These are phyloP conservation scores for Acanthurus lineatus DNA, from an alignment of 2,797 vertebrate species.

Conservation along the genomic window DNA sequence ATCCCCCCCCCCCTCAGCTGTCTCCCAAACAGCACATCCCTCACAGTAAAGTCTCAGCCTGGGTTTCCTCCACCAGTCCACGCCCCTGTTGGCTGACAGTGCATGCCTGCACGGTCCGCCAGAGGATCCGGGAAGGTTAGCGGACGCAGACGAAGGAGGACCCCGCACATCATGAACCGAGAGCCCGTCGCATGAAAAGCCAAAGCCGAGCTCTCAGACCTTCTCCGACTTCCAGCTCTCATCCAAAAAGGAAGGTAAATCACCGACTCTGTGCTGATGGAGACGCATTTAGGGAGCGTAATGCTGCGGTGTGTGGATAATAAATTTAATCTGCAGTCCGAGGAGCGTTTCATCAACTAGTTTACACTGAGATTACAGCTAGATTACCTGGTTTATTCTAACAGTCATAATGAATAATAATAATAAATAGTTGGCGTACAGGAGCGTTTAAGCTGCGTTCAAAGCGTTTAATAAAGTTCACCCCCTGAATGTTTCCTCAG, in stretches of 20 bases:
- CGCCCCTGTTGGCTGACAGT: constrained; percentile 62
- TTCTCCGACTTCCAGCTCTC: constrained; percentile 24
- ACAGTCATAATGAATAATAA: not conserved
- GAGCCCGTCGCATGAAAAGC: constrained; percentile 37
- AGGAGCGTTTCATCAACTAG: constrained; percentile 15
- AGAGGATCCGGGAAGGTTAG: constrained; percentile 50
- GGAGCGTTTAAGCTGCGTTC: not conserved
- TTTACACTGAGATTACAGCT: constrained; percentile 43
- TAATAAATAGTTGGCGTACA: not conserved
- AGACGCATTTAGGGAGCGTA: rapidly evolving
- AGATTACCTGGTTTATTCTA: constrained; percentile 18
- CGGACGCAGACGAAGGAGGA: constrained; percentile 27
- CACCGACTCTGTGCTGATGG: not conserved
- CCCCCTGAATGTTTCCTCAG: not conserved
- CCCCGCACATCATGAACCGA: constrained; percentile 54
- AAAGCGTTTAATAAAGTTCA: not conserved
- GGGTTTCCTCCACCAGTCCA: constrained; percentile 47
- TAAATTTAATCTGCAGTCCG: not conserved
- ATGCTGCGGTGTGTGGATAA: too few species aligned
- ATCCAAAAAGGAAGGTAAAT: constrained; percentile 51
- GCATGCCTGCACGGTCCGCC: constrained; percentile 47
- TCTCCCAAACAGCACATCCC: constrained; percentile 25
- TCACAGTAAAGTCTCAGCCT: not conserved
- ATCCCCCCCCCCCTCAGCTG: not conserved
- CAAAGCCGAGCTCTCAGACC: constrained; percentile 19